Evolutionary conservation across 2,888 invertebrate species (phyloP).

Genomic region (Tholera decimalis): DNA sequence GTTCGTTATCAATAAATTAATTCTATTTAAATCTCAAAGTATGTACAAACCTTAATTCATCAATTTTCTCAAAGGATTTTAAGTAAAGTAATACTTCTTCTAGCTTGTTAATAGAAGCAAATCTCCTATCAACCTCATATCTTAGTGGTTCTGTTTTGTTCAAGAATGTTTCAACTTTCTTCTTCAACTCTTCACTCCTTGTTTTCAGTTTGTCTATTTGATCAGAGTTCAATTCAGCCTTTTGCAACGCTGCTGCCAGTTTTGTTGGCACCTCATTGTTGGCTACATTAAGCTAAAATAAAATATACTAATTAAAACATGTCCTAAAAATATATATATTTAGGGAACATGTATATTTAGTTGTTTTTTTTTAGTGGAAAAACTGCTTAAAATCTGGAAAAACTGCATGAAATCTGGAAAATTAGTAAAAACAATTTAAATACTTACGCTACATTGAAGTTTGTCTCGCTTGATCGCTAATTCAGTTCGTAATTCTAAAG

Average conservation of each 20-base stretch:
- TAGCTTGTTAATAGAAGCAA: conserved; percentile 89
- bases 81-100: conserved; percentile 93
- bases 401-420: background rate
- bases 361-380: too few relatives aligned
- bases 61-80: conserved; percentile 93
- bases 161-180: conserved; percentile 83
- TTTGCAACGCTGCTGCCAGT: conserved; percentile 92
- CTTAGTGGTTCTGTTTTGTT: conserved; percentile 83
- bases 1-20: background rate
- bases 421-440: background rate
- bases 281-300: conserved; percentile 91
- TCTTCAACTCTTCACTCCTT: conserved; percentile 85
- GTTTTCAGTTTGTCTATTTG: conserved; percentile 86
- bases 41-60: conserved; percentile 92
- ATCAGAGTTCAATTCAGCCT: conserved; percentile 91
- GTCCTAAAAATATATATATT: background rate
- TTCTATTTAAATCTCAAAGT: background rate
- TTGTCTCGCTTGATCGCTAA: conserved; percentile 73
- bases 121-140: conserved; percentile 83
- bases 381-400: too few relatives aligned
- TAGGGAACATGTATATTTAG: too few relatives aligned
- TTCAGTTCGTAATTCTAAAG: conserved; percentile 78
- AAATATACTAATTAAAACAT: background rate
- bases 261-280: conserved; percentile 93
- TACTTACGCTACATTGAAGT: conserved; percentile 80